Base-by-base conservation (phyloP, 1,140 invertebrate species). In the Diabrotica undecimpunctata region DNA sequence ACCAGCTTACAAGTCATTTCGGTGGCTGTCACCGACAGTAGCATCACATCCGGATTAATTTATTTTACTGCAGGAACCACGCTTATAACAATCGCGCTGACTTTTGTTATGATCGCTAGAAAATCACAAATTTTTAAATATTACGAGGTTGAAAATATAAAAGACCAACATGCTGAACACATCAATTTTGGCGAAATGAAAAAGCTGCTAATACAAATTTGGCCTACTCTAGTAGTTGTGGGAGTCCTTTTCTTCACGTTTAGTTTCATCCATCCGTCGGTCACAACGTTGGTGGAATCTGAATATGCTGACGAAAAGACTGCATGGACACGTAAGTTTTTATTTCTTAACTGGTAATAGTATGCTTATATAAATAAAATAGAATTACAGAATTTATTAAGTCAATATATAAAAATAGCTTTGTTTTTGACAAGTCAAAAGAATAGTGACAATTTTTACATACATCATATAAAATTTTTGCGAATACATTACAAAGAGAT, bases 201-300 rank as follows among this genome's bases (percentile, higher is more conserved):
- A 55, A 35, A 55, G 54, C 13, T 55, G 14, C 6, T 25, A 35
- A 25, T 25, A 12, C 5, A 10, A 10, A 25, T 55, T 10, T 55
- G 54, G 54, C 54, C 54, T 9, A 7, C 9, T 5, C 2, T 55
- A 6, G 11, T 14, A 10, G 36, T 55, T 10, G 9, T 55, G 0
- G 54, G 6, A 13, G 9, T 55, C 9, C 6, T 25, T 5, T 25
- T 55, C 13, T 55, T 12, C 14, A 55, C 7, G 6, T 25, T 25
- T 13, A 25, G 10, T 55, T 12, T 10, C 9, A 9, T 55, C 14
- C 54, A 55, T 25, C 54, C 54, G 14, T 36, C 54, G 14, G 13
- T 55, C 14, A 55, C 54, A 55, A 55, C 13, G 7, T 25, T 55
- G 9, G 54, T 55, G 14, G 13, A 8, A 13, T 55, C 54, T 55